Base-by-base conservation (phyloP, 2,888 invertebrate species). In the Gryllus longicercus region DNA sequence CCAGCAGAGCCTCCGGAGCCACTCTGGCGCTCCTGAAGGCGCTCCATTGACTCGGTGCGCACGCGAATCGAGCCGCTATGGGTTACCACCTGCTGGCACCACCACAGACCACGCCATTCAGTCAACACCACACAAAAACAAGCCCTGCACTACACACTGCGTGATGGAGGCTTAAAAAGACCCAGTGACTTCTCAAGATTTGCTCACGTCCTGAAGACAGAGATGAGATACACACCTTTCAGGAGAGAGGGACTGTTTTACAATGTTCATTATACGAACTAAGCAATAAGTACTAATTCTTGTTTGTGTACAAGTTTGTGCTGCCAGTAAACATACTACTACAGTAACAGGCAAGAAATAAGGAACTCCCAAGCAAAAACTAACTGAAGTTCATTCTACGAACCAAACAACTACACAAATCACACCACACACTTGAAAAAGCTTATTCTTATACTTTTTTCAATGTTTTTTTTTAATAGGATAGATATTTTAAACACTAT, bases 51-150 rank as follows among this genome's bases (percentile, higher is more conserved):
- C 49, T 94, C 93, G 51, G 93, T 91, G 81, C 94, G 91, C 84
- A 93, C 93, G 82, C 96, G 90, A 82, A 96, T 94, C 83, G 95
- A 94, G 83, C 95, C 95, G 83, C 93, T 93, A 86, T 93, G 93
- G 0, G 93, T 92, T 83, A 93, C 91, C 82, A 93, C 92, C 90
- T 93, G 87, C 63, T 63, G 63, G 63, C 63, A 63, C 63, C 63
- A 63, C 63, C 63, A 63, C 63, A 90, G 82, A 79, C 79, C 80
- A 63, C n/a, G 63, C 16, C 63, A 63, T 63, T 63, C 63, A 63
- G 63, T 63, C 63, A 63, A 63, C 63, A 63, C 63, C 63, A 63
- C 16, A 63, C 14, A 14, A 16, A 14, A 63, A 63, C 14, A n/a
- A 63, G 63, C 63, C 63, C 63, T 63, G 63, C 14, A 63, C n/a